phyloP scores from a whole-genome alignment of 2,888 invertebrate species.

The Drosophila leonis region DNA sequence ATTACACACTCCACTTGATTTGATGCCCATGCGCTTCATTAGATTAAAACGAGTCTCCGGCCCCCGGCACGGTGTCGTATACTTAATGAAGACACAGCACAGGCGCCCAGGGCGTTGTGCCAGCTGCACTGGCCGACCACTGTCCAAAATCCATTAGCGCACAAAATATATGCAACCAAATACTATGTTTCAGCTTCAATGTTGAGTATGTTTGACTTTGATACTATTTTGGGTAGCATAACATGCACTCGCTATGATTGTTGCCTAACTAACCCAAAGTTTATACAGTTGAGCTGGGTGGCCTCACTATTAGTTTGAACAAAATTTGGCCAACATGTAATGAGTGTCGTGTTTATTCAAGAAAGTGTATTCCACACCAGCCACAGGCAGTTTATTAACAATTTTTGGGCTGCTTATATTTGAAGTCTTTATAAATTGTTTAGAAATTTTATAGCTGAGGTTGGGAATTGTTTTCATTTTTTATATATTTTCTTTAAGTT shows the following conservation, averaged over 20 bases:
- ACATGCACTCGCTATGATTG: not conserved
- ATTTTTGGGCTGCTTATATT: not conserved
- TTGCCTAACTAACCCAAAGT: not conserved
- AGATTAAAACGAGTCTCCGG: constrained; percentile 21
- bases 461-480: not conserved
- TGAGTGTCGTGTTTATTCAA: not conserved
- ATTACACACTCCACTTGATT: constrained; percentile 65
- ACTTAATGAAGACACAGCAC: constrained; percentile 25
- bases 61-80: constrained; percentile 17
- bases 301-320: constrained; percentile 1
- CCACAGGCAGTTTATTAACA: not conserved
- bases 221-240: not conserved
- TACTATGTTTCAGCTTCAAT: not conserved
- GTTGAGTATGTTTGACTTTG: not conserved
- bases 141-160: constrained; percentile 3
- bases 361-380: not conserved
- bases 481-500: not conserved
- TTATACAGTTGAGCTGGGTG: not conserved
- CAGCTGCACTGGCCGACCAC: not conserved
- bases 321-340: not conserved
- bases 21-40: constrained; percentile 52
- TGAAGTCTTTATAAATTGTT: not conserved
- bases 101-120: not conserved
- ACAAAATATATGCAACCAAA: constrained; percentile 3
- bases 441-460: not conserved